A percentile compares a stretch with the other conserved stretches of the same genome.
Evolutionary conservation across 2,797 vertebrate genomes (phyloP).

Genomic region (Microchirus variegatus): DNA sequence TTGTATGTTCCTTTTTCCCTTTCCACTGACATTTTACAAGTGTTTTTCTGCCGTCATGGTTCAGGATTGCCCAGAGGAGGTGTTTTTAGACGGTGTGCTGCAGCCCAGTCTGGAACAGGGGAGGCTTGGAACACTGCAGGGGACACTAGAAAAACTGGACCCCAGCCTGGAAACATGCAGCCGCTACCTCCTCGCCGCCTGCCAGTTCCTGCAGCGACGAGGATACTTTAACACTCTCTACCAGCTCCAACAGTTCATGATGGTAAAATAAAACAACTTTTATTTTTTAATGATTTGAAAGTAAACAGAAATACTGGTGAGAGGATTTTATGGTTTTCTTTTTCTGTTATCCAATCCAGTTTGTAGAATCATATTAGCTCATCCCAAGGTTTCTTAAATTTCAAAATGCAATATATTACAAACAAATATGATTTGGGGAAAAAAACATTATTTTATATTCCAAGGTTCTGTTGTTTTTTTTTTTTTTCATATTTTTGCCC

Average conservation of each 20-base stretch:
- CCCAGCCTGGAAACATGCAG: conserved; percentile 89
- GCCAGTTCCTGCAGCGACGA: conserved; percentile 92
- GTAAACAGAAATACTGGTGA: too few species aligned
- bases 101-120: conserved; percentile 90
- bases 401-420: too few species aligned
- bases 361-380: too few species aligned
- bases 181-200: conserved; percentile 92
- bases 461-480: too few species aligned
- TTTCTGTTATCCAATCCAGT: too few species aligned
- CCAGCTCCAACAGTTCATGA: conserved; percentile 98
- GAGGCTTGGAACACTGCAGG: conserved; percentile 87
- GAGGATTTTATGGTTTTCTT: too few species aligned
- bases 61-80: conserved; percentile 91
- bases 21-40: not conserved
- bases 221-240: conserved; percentile 92
- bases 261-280: conserved; percentile 72
- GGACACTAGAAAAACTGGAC: conserved; percentile 90
- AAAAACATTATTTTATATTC: too few species aligned
- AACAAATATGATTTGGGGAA: too few species aligned
- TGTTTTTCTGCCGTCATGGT: not conserved
- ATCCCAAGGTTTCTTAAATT: too few species aligned
- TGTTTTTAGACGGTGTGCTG: conserved; percentile 94
- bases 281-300: too few species aligned
- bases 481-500: too few species aligned
- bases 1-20: too few species aligned